A percentile compares a stretch with the other conserved stretches of the same genome.
Evolutionary conservation across 2,888 invertebrate species (phyloP).

Genomic region (Hypomecis punctinalis): DNA sequence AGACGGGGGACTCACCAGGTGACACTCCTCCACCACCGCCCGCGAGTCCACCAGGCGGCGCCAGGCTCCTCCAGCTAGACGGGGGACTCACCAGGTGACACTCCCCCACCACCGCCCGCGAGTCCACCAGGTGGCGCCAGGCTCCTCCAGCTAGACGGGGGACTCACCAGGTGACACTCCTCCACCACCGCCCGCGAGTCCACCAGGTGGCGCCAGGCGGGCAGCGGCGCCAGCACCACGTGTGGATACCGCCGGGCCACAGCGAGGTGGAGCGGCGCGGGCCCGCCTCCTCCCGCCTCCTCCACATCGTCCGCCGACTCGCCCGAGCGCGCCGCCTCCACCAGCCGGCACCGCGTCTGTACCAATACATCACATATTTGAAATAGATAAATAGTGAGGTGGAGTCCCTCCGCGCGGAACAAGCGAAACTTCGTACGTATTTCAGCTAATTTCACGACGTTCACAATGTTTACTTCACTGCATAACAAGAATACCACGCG

Average conservation of each 20-base stretch:
- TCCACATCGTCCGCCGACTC: conserved; percentile 25
- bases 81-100: conserved; percentile 3
- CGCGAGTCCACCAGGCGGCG: too few species aligned
- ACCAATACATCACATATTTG: neutral
- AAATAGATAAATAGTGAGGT: too few species aligned
- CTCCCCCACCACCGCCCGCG: conserved; percentile 31
- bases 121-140: conserved; percentile 31
- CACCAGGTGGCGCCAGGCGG: conserved; percentile 40
- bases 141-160: too few species aligned
- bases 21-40: too few species aligned
- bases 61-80: too few species aligned
- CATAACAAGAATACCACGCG: too few species aligned
- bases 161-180: conserved; percentile 12
- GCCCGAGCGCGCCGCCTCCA: conserved; percentile 36
- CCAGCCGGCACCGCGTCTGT: conserved; percentile 36
- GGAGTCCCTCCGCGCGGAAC: too few species aligned
- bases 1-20: too few species aligned
- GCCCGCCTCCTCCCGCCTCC: conserved; percentile 33
- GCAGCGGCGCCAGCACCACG: conserved; percentile 38
- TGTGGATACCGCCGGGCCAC: conserved; percentile 45
- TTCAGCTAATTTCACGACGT: too few species aligned
- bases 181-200: conserved; percentile 28
- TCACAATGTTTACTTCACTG: too few species aligned
- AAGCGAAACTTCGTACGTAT: too few species aligned
- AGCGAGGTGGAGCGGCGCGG: conserved; percentile 36